A percentile compares a stretch with the other conserved stretches of the same genome.
Evolutionary conservation across 1,140 invertebrate species (phyloP).

Genomic region (Cylas formicarius): DNA sequence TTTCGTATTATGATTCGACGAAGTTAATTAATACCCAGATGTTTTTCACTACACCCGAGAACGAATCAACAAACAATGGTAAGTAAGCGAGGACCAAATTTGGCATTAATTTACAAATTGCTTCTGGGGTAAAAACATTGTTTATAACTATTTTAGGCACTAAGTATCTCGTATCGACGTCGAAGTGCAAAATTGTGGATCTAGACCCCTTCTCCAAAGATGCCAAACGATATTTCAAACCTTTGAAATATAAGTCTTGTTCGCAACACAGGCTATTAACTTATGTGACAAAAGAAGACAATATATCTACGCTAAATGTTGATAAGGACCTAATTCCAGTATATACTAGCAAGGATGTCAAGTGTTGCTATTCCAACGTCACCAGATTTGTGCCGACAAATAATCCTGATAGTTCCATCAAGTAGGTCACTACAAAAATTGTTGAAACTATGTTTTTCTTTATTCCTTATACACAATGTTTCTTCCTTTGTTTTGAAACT

Average conservation of each 20-base stretch:
- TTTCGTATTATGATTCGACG: constrained; percentile 19
- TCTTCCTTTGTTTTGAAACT: no score
- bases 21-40: constrained; percentile 11
- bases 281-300: constrained; percentile 29
- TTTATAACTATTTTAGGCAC: constrained; percentile 58
- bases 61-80: constrained; percentile 46
- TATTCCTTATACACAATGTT: no score
- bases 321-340: constrained; percentile 21
- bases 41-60: constrained; percentile 40
- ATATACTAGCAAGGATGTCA: constrained; percentile 22
- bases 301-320: constrained; percentile 26
- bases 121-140: constrained; percentile 51
- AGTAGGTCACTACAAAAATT: constrained; percentile 24
- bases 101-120: constrained; percentile 41
- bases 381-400: constrained; percentile 7
- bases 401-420: constrained; percentile 24
- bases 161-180: constrained; percentile 58
- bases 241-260: constrained; percentile 52
- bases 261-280: constrained; percentile 34
- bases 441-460: no score
- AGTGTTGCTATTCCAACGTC: constrained; percentile 28
- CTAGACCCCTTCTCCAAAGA: constrained; percentile 60
- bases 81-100: constrained; percentile 51
- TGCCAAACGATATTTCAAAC: constrained; percentile 53
- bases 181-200: constrained; percentile 61